These are phyloP conservation scores for Fragum fragum DNA, from an alignment of 2,888 invertebrate species.

Conservation along the genomic window DNA sequence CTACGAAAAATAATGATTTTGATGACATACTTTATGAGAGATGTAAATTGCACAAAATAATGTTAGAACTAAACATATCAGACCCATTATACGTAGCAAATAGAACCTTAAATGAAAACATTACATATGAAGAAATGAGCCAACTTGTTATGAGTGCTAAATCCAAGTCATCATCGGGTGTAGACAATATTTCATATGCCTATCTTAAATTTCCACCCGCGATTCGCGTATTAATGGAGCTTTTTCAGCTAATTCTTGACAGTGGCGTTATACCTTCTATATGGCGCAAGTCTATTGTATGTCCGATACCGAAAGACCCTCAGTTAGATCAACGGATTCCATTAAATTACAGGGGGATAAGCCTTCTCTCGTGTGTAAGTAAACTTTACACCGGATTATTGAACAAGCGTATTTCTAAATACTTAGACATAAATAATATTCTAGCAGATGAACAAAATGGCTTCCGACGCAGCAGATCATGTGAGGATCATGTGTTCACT, in stretches of 20 bases:
- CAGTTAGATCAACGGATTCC: conserved; percentile 13
- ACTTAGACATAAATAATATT: conserved; percentile 31
- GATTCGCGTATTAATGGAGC: conserved; percentile 17
- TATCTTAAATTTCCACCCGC: conserved; percentile 31
- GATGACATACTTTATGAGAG: conserved; percentile 29
- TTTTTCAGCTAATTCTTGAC: conserved; percentile 44
- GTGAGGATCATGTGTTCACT: conserved; percentile 49
- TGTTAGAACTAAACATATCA: conserved; percentile 33
- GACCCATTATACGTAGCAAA: conserved; percentile 31
- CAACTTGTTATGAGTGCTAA: conserved; percentile 21
- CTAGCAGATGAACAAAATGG: conserved; percentile 53
- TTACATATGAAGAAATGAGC: conserved; percentile 31
- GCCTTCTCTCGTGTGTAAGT: conserved; percentile 40
- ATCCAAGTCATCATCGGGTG: conserved; percentile 27
- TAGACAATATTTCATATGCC: conserved; percentile 40
- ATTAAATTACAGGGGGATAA: conserved; percentile 28
- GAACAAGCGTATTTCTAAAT: conserved; percentile 33
- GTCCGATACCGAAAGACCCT: conserved; percentile 26
- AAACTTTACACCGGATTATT: conserved; percentile 51
- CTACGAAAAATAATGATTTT: conserved; percentile 17
- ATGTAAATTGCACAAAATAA: conserved; percentile 42
- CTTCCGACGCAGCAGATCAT: conserved; percentile 41
- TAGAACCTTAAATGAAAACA: conserved; percentile 25
- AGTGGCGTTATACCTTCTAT: conserved; percentile 33
- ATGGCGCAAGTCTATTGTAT: conserved; percentile 37